Percentiles rank a stretch among this genome's conserved stretches.
Evolutionary conservation across 2,888 invertebrate genomes (phyloP).

Genomic region (Chymomyza caudatula): DNA sequence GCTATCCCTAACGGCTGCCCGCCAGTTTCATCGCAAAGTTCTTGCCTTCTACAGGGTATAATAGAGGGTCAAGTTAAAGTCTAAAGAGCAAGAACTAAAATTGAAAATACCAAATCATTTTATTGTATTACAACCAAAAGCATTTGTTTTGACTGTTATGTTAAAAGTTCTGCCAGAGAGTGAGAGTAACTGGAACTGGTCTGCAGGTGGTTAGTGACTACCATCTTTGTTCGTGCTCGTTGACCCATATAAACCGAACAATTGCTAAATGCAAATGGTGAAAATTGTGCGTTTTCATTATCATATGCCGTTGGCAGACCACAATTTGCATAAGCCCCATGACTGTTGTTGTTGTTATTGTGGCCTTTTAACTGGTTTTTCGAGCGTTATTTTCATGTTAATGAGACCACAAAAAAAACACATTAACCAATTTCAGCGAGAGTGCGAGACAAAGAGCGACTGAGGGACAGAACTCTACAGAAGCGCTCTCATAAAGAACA

Average conservation of each 20-base stretch:
- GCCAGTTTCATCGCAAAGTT: too few species aligned
- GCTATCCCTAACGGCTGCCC: too few species aligned
- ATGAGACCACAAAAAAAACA: constrained; percentile 30
- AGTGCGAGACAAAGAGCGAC: constrained; percentile 18
- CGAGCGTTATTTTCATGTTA: constrained; percentile 34
- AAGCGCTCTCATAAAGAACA: not conserved
- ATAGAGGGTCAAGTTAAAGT: too few species aligned
- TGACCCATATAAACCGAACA: not conserved
- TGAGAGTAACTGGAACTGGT: not conserved
- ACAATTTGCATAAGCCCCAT: not conserved
- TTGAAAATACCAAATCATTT: too few species aligned
- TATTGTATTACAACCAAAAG: too few species aligned
- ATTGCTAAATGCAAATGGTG: not conserved
- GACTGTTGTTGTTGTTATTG: not conserved
- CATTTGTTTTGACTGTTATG: not conserved
- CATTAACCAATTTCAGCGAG: constrained; percentile 36
- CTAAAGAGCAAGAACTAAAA: too few species aligned
- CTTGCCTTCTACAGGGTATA: too few species aligned
- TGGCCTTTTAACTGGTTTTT: not conserved
- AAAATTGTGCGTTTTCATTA: not conserved
- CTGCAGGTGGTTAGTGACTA: not conserved
- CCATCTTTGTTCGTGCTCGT: not conserved
- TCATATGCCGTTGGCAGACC: not conserved
- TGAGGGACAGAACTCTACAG: constrained; percentile 19
- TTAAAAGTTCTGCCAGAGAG: not conserved